A percentile compares a stretch with the other conserved stretches of the same genome.
Conservation (phyloP, 2,113 vertebrate genomes). For the Cromileptes altivelis region DNA sequence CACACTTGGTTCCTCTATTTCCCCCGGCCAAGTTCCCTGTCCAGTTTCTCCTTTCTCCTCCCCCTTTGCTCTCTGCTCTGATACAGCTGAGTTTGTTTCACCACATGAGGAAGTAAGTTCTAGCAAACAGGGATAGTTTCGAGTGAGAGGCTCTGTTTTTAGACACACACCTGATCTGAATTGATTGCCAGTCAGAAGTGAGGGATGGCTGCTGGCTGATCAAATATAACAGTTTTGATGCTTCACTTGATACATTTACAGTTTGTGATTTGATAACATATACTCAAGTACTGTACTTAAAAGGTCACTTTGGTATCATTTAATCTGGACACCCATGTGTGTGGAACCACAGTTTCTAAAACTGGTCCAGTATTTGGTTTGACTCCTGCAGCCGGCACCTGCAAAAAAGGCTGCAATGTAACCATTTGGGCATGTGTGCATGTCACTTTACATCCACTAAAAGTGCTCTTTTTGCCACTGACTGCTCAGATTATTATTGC, state of each 20-base stretch:
- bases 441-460: too few relatives aligned
- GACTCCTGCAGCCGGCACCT: too few relatives aligned
- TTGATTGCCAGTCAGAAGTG: neutral
- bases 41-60: slow-evolving; percentile 52
- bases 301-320: too few relatives aligned
- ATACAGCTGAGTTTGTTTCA: slow-evolving; percentile 54
- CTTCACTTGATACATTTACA: neutral
- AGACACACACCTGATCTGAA: slow-evolving; percentile 22
- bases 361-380: too few relatives aligned
- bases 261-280: neutral
- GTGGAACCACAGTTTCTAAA: too few relatives aligned
- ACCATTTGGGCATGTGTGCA: too few relatives aligned
- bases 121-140: slow-evolving; percentile 56
- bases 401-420: too few relatives aligned
- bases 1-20: slow-evolving; percentile 67
- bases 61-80: slow-evolving; percentile 6
- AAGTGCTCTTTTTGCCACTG: too few relatives aligned
- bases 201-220: neutral
- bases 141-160: slow-evolving; percentile 54
- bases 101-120: slow-evolving; percentile 73
- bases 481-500: too few relatives aligned
- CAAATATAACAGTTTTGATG: neutral
- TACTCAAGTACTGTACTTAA: neutral
- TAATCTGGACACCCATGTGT: too few relatives aligned
- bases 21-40: slow-evolving; percentile 66